These are phyloP conservation scores for Gavialis gangeticus DNA, from an alignment of 2,113 vertebrate genomes.

Conservation along the genomic window DNA sequence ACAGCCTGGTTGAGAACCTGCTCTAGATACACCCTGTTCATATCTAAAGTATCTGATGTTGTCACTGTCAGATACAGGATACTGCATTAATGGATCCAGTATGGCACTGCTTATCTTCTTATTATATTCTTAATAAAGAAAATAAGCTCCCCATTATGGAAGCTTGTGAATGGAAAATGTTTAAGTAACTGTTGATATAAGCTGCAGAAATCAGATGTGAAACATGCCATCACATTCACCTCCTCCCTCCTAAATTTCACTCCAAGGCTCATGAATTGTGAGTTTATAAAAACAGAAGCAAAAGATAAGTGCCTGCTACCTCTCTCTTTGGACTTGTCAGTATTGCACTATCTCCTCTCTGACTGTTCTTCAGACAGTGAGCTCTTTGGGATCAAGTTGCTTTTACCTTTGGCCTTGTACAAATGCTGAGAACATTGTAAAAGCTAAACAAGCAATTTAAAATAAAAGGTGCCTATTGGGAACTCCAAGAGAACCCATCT, in stretches of 20 bases:
- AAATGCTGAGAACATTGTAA: background rate
- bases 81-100: no score
- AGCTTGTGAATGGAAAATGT: background rate
- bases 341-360: background rate
- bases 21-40: no score
- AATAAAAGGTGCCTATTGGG: background rate
- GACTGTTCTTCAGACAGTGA: background rate
- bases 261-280: constrained; percentile 20
- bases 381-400: constrained; percentile 1
- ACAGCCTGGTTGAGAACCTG: no score
- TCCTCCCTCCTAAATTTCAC: constrained; percentile 67
- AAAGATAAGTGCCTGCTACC: constrained; percentile 58
- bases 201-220: constrained; percentile 49
- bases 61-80: no score
- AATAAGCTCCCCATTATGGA: background rate
- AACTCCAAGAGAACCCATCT: fast-evolving
- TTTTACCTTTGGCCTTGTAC: background rate
- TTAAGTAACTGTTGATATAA: background rate
- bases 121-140: background rate
- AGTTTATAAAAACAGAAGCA: constrained; percentile 36
- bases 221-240: constrained; percentile 36
- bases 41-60: no score
- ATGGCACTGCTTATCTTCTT: no score
- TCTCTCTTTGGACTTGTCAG: constrained; percentile 54
- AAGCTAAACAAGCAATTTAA: constrained; percentile 28